phyloP scores from a whole-genome alignment of 2,888 invertebrate genomes.

The Ecliptopera silaceata region DNA sequence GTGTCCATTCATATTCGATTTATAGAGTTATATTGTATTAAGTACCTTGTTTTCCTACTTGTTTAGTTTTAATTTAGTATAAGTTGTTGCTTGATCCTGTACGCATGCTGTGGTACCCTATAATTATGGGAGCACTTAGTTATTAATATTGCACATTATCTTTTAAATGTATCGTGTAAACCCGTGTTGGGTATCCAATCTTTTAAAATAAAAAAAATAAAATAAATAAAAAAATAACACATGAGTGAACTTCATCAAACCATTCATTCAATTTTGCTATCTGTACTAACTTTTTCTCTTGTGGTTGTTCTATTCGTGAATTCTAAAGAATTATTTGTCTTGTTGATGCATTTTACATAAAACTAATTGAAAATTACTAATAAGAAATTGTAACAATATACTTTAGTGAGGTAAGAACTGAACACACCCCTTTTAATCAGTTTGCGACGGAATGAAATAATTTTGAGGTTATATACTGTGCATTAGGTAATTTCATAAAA shows the following conservation, averaged over 20 bases:
- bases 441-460: neutral
- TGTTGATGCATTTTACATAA: constrained; percentile 15
- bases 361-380: neutral
- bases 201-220: too few species aligned
- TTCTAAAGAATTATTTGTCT: neutral
- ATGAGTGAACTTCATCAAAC: neutral
- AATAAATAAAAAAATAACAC: too few species aligned
- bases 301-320: constrained; percentile 5
- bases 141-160: too few species aligned
- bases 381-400: neutral
- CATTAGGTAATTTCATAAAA: constrained; percentile 48
- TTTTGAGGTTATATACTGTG: constrained; percentile 71
- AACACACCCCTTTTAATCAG: neutral
- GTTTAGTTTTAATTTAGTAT: too few species aligned
- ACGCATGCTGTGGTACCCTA: too few species aligned
- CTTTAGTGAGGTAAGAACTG: constrained; percentile 14
- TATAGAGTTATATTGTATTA: too few species aligned
- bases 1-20: too few species aligned
- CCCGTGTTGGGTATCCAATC: too few species aligned
- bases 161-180: too few species aligned
- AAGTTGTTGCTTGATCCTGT: too few species aligned
- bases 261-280: neutral
- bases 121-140: too few species aligned
- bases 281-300: constrained; percentile 9
- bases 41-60: too few species aligned